A percentile compares a stretch with the other conserved stretches of the same genome.
phyloP scores from a whole-genome alignment of 1,140 invertebrate species.

The Fopius arisanus region DNA sequence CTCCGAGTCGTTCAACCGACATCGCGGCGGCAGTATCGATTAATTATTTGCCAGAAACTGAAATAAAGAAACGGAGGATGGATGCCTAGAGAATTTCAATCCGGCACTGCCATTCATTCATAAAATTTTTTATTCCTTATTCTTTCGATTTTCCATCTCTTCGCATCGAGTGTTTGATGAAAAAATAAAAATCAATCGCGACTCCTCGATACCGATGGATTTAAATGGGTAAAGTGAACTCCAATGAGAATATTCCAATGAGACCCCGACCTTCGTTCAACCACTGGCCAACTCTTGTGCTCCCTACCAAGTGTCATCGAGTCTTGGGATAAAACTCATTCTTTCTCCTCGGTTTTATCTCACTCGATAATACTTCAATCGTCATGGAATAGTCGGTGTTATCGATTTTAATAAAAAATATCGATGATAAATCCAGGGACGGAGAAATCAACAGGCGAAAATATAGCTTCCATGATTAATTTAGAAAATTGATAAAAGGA shows the following conservation, averaged over 20 bases:
- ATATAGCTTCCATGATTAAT: neutral
- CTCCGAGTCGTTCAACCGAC: neutral
- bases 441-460: neutral
- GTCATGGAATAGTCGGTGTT: conserved; percentile 1
- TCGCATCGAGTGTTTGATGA: neutral
- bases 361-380: neutral
- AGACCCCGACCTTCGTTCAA: conserved; percentile 1
- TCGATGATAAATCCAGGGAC: neutral
- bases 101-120: neutral
- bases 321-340: neutral
- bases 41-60: neutral
- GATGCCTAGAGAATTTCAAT: neutral
- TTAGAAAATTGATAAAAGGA: no score
- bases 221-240: neutral
- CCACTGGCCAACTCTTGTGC: neutral
- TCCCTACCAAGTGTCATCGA: neutral
- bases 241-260: neutral
- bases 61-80: neutral
- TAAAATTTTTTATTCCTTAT: neutral
- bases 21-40: neutral
- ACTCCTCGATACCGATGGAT: neutral
- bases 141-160: neutral
- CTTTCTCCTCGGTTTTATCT: neutral
- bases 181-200: neutral
- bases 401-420: neutral